Base-by-base conservation (phyloP, 2,113 vertebrate species). In the Psophia crepitans region DNA sequence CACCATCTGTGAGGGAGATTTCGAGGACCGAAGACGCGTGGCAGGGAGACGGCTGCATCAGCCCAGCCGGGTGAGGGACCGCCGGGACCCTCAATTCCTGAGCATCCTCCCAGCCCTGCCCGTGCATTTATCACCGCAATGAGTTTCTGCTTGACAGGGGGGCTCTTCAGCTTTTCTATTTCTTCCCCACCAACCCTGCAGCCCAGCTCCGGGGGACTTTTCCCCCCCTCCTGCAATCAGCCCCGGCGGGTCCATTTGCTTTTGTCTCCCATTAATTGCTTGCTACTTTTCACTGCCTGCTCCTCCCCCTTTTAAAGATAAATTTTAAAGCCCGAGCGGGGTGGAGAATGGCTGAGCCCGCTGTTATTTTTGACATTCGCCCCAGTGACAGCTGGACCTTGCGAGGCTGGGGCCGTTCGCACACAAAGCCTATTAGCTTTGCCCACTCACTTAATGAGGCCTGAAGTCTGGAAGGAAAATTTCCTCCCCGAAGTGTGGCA, bases 401-500 rank as follows among this genome's bases (percentile, higher is more conserved):
- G 96, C 95, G 28, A 96, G 96, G 96, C 97, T 90, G 82, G 92
- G 97, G 87, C 95, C 61, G 82, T 74, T 51, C 88, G 78, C 98
- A 93, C 98, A 99, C 98, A 99, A 99, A 99, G 99, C 98, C 98
- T 98, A 99, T 99, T 99, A 99, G 99, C 98, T 98, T 98, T 98
- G 98, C 98, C 98, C 96, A 97, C 98, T 98, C 97, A 98, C 98
- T 99, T 99, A 98, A 98, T 98, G 98, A 98, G 97, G 97, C 98
- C 98, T 96, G 96, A 98, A 98, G 98, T 98, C 98, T 98, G 97
- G 98, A 98, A 97, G 95, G 96, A 98, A 97, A 98, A 98, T 98
- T 98, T 98, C 98, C 99, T 98, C 99, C 99, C 99, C 97, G 98
- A 99, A 99, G 99, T 99, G 99, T 99, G 99, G 98, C 98, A 97